phyloP scores from a whole-genome alignment of 1,140 invertebrate species.

The Psilanteris sp. region DNA sequence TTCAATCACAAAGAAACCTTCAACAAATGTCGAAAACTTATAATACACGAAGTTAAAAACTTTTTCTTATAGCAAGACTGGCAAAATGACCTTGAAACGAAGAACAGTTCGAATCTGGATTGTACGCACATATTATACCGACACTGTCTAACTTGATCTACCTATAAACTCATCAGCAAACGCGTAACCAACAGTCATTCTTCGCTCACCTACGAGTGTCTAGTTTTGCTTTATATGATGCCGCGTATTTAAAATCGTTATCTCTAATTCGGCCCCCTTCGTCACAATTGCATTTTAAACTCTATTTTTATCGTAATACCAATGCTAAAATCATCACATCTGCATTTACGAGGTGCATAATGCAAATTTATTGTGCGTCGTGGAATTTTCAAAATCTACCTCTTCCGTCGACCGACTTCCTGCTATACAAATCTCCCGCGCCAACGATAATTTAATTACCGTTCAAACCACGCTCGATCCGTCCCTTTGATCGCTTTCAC shows the following conservation, averaged over 20 bases:
- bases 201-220: constrained; percentile 43
- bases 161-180: constrained; percentile 15
- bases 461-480: constrained; percentile 69
- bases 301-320: constrained; percentile 61
- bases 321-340: constrained; percentile 79
- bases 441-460: constrained; percentile 37
- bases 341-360: constrained; percentile 78
- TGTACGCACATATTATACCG: constrained; percentile 46
- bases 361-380: constrained; percentile 80
- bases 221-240: constrained; percentile 49
- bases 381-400: constrained; percentile 73
- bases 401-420: background rate
- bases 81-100: constrained; percentile 1
- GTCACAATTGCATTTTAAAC: constrained; percentile 58
- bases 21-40: background rate
- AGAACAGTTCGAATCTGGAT: constrained; percentile 44
- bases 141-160: too few species aligned
- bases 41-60: too few species aligned
- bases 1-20: constrained; percentile 27
- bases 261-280: constrained; percentile 50
- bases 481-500: constrained; percentile 50
- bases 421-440: background rate
- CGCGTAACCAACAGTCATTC: constrained; percentile 48
- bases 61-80: too few species aligned
- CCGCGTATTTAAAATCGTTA: constrained; percentile 55